phyloP scores from a whole-genome alignment of 2,113 vertebrate genomes.

The Tupaia chinensis region DNA sequence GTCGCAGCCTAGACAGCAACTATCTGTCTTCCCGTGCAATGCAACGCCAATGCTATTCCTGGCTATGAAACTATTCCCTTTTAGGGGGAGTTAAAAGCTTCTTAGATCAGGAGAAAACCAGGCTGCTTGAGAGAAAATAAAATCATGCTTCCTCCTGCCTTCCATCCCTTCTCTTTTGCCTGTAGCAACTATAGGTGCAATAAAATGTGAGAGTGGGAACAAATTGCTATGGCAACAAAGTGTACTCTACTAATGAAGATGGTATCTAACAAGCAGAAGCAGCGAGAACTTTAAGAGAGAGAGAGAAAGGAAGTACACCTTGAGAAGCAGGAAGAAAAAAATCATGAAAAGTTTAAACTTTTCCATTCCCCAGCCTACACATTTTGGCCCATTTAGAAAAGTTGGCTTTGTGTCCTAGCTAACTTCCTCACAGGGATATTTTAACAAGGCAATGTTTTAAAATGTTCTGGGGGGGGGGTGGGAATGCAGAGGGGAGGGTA shows the following conservation, averaged over 20 bases:
- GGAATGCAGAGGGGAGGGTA: too few relatives aligned
- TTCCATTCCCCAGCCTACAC: background rate
- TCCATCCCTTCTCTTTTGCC: background rate
- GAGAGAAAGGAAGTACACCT: conserved; percentile 49
- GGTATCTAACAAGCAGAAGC: conserved; percentile 72
- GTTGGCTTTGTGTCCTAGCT: background rate
- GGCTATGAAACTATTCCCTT: conserved; percentile 19
- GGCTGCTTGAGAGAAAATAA: conserved; percentile 78
- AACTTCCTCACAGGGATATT: background rate
- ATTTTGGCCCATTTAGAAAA: background rate
- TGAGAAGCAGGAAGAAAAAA: conserved; percentile 64
- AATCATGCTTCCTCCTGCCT: conserved; percentile 6
- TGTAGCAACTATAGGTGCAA: conserved; percentile 82
- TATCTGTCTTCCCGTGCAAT: conserved; percentile 37
- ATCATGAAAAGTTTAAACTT: conserved; percentile 32
- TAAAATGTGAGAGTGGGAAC: conserved; percentile 84
- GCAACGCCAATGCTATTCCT: conserved; percentile 56
- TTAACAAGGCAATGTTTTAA: background rate
- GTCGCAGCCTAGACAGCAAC: background rate
- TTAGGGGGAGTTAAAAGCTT: conserved; percentile 74
- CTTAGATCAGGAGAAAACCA: conserved; percentile 75
- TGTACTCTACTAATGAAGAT: conserved; percentile 84
- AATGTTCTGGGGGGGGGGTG: background rate
- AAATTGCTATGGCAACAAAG: conserved; percentile 89
- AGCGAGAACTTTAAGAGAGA: conserved; percentile 72